Percentiles rank a stretch among this genome's conserved stretches.
phyloP scores from a whole-genome alignment of 2,797 vertebrate genomes.

The Silurus aristotelis region DNA sequence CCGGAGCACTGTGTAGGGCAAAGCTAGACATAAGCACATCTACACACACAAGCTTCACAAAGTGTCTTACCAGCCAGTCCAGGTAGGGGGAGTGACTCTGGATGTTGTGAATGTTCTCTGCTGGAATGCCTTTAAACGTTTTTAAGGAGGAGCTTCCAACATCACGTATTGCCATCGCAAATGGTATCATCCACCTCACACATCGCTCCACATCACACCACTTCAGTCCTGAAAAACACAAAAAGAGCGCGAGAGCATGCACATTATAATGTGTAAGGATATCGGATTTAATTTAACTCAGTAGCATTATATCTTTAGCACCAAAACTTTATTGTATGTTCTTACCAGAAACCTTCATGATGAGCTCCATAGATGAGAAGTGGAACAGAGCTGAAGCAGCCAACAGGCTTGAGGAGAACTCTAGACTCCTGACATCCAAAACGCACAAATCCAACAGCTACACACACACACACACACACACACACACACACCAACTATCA shows the following conservation, averaged over 20 bases:
- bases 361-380: slow-evolving; percentile 89
- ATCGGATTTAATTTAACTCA: too few relatives aligned
- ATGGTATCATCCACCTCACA: slow-evolving; percentile 93
- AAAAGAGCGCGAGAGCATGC: too few relatives aligned
- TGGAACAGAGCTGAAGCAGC: slow-evolving; percentile 95
- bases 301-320: too few relatives aligned
- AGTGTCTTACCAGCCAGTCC: slow-evolving; percentile 84
- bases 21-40: too few relatives aligned
- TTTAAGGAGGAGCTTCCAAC: slow-evolving; percentile 80
- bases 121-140: slow-evolving; percentile 79
- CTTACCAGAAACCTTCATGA: slow-evolving; percentile 91
- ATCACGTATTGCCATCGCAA: slow-evolving; percentile 87
- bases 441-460: slow-evolving; percentile 91
- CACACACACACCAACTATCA: neutral
- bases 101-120: slow-evolving; percentile 91
- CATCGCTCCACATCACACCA: slow-evolving; percentile 86
- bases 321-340: neutral
- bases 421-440: slow-evolving; percentile 86
- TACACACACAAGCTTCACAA: too few relatives aligned
- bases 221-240: slow-evolving; percentile 77
- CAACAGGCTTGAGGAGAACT: slow-evolving; percentile 86
- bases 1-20: too few relatives aligned
- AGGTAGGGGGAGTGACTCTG: slow-evolving; percentile 86
- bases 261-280: too few relatives aligned
- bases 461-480: neutral